Conservation (phyloP, 2,888 invertebrate species). For the Listrodromus nycthemerus region DNA sequence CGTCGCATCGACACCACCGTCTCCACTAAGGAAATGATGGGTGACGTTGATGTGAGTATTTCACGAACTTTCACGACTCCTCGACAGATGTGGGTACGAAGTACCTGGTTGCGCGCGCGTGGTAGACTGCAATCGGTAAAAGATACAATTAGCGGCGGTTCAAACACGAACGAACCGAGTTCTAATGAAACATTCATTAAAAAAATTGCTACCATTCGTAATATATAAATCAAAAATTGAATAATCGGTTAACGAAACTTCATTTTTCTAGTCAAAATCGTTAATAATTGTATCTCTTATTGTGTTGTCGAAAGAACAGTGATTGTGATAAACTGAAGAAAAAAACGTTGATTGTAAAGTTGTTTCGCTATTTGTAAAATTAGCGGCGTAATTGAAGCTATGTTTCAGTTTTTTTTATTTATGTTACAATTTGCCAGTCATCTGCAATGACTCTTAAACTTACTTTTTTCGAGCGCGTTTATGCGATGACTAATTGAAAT, state of each 20-base stretch:
- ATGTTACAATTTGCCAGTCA: slow-evolving; percentile 26
- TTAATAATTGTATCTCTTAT: slow-evolving; percentile 40
- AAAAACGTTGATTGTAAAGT: slow-evolving; percentile 35
- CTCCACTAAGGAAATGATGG: slow-evolving; percentile 98
- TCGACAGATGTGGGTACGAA: slow-evolving; percentile 21
- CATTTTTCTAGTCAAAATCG: neutral
- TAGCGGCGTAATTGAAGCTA: slow-evolving; percentile 27
- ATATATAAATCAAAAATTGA: neutral
- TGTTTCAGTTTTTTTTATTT: neutral
- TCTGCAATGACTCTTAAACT: slow-evolving; percentile 21
- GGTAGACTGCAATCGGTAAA: slow-evolving; percentile 5
- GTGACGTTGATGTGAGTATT: slow-evolving; percentile 94
- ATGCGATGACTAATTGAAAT: slow-evolving; percentile 31
- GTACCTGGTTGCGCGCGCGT: slow-evolving; percentile 11
- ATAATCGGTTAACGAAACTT: neutral
- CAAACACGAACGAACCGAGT: neutral
- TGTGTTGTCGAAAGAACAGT: slow-evolving; percentile 18
- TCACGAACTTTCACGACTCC: neutral
- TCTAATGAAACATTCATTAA: neutral
- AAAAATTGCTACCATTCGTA: neutral
- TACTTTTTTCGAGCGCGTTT: neutral
- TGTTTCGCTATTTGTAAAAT: slow-evolving; percentile 40
- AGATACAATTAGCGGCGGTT: neutral
- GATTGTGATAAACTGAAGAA: slow-evolving; percentile 22
- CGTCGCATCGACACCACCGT: slow-evolving; percentile 96